Percentiles rank a stretch among this genome's conserved stretches.
phyloP scores from a whole-genome alignment of 2,888 invertebrate species.

The Strigamia transsilvanica region DNA sequence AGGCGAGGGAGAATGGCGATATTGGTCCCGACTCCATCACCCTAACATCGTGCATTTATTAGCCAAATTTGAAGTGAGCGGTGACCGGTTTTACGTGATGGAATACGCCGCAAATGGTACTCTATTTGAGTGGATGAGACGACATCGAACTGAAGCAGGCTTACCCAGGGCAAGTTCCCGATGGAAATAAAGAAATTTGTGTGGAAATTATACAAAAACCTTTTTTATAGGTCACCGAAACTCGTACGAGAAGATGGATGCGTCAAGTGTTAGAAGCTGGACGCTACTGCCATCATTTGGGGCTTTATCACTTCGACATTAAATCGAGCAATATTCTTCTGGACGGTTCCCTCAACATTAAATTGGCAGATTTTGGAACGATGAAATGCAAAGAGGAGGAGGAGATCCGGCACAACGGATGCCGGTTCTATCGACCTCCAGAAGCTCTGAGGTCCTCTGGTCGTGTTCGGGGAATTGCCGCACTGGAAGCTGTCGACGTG shows the following conservation, averaged over 20 bases:
- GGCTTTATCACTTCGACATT: constrained; percentile 53
- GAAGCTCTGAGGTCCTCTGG: constrained; percentile 23
- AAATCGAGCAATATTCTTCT: constrained; percentile 53
- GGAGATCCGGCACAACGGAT: constrained; percentile 52
- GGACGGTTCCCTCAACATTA: constrained; percentile 46
- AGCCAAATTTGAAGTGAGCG: constrained; percentile 51
- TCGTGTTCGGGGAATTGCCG: background rate
- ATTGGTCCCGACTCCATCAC: constrained; percentile 51
- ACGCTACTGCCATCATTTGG: constrained; percentile 20
- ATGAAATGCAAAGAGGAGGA: constrained; percentile 52
- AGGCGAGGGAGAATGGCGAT: constrained; percentile 54
- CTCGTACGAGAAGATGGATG: constrained; percentile 37
- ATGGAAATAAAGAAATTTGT: background rate
- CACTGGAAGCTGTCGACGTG: constrained; percentile 51
- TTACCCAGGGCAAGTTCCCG: constrained; percentile 23
- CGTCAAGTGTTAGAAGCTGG: constrained; percentile 51
- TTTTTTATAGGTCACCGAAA: background rate
- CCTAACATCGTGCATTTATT: constrained; percentile 45
- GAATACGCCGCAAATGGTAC: constrained; percentile 53
- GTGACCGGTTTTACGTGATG: constrained; percentile 53
- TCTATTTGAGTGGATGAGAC: constrained; percentile 52
- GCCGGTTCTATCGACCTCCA: constrained; percentile 53
- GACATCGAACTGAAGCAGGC: constrained; percentile 19
- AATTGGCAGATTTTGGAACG: constrained; percentile 52
- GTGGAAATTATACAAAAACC: background rate